phyloP scores from a whole-genome alignment of 2,888 invertebrate genomes.

The Drosophila anomelani region DNA sequence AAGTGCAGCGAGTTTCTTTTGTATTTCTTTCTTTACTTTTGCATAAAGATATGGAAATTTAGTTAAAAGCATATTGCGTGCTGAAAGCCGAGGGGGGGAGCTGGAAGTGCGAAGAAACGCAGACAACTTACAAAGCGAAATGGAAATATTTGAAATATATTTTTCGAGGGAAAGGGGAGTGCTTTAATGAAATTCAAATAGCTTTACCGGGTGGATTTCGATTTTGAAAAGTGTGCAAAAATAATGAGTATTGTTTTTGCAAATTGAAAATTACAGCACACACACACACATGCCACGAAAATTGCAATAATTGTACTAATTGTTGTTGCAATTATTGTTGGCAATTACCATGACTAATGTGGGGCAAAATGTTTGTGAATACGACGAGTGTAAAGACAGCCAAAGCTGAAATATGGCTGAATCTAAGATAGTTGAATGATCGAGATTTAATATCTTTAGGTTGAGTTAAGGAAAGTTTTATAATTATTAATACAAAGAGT shows the following conservation, averaged over 20 bases:
- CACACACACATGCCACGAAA: slow-evolving; percentile 50
- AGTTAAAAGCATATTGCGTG: slow-evolving; percentile 38
- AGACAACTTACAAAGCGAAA: slow-evolving; percentile 48
- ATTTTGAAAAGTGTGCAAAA: slow-evolving; percentile 38
- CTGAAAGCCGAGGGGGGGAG: neutral
- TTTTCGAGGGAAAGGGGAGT: neutral
- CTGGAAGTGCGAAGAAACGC: slow-evolving; percentile 46
- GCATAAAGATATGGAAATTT: slow-evolving; percentile 64
- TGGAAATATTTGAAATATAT: slow-evolving; percentile 34
- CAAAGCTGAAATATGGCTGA: neutral
- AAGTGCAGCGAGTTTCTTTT: slow-evolving; percentile 74
- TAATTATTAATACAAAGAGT: neutral
- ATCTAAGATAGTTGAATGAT: slow-evolving; percentile 25
- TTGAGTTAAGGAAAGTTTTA: neutral
- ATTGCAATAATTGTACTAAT: slow-evolving; percentile 77
- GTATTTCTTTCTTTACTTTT: slow-evolving; percentile 41
- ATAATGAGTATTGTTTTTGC: slow-evolving; percentile 58
- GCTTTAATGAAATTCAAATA: slow-evolving; percentile 47
- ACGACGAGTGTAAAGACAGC: slow-evolving; percentile 22
- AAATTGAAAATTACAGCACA: slow-evolving; percentile 68
- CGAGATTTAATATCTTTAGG: neutral
- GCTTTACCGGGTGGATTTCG: slow-evolving; percentile 22
- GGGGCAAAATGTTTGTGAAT: slow-evolving; percentile 67
- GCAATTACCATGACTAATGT: slow-evolving; percentile 78
- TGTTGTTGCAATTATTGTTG: slow-evolving; percentile 76